A percentile compares a stretch with the other conserved stretches of the same genome.
phyloP scores from a whole-genome alignment of 2,113 vertebrate genomes.

The Chloropsis hardwickii region DNA sequence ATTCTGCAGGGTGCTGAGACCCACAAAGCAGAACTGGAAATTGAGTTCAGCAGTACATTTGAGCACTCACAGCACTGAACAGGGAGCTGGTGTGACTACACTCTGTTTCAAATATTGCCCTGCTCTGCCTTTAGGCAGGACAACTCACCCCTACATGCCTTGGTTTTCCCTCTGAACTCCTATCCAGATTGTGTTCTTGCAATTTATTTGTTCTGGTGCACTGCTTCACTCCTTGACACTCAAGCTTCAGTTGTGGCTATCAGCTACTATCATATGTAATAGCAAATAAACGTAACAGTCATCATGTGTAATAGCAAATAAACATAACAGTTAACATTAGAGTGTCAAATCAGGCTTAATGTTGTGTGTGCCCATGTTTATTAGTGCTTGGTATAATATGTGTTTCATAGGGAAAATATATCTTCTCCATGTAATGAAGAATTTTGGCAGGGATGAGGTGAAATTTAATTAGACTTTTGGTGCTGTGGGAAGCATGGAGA shows the following conservation, averaged over 20 bases:
- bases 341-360: background rate
- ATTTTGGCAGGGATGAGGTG: background rate
- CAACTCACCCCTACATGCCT: background rate
- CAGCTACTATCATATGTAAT: background rate
- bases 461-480: background rate
- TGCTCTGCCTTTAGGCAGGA: background rate
- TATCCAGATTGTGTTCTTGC: fast-evolving
- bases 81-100: background rate
- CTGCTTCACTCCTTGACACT: background rate
- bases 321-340: background rate
- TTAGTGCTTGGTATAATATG: background rate
- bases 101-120: background rate
- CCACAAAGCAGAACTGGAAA: background rate
- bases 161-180: background rate
- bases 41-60: background rate
- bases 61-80: background rate
- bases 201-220: background rate
- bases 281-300: background rate
- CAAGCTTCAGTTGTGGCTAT: background rate
- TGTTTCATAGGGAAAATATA: background rate
- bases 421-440: background rate
- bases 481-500: background rate
- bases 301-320: background rate
- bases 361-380: background rate
- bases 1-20: background rate